Evolutionary conservation across 1,140 invertebrate genomes (phyloP), one percentile per base, ranked within the genome.

Genomic region (Ips typographus): DNA sequence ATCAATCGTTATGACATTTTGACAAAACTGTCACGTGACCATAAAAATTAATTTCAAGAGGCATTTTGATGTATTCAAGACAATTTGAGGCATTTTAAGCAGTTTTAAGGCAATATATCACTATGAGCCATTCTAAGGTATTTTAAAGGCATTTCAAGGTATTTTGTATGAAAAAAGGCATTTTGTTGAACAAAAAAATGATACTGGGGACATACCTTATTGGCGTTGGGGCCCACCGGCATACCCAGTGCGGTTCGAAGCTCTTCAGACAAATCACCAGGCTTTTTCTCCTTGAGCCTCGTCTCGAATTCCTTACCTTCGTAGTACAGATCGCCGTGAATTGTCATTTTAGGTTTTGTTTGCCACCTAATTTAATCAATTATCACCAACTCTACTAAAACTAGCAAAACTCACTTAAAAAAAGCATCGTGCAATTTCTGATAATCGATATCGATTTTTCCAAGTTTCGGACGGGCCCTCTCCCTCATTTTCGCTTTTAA

Each of bases 271-370:
- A 99, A 82, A 80, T 98, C 96, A 0, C 98, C 98, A 0, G 98
- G 98, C 80, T 99, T 99, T 81, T 99, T 99, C 77, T 99, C 98
- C 74, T 96, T 95, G 44, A 99, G 84, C 49, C 96, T 86, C 0
- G 97, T 99, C 81, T 99, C 98, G 83, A 98, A 98, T 82, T 99
- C 98, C 81, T 99, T 99, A n/a, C 98, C 98, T 83, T 99, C 98
- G 82, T 99, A 99, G 82, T 99, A 99, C 0, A 99, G 82, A 83
- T 99, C 98, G 8, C 98, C 98, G 81, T 98, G 98, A 76, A 98
- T 98, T 0, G 96, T 98, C 94, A 99, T 96, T 73, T 92, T 90
- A 0, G 98, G 98, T 82, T 99, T 99, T 0, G 95, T 98, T 81
- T 99, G 98, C 95, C 95, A 99, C 79, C 90, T 91, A 73, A 49